Evolutionary conservation across 2,888 invertebrate species (phyloP).

Genomic region (Philereme transversata): DNA sequence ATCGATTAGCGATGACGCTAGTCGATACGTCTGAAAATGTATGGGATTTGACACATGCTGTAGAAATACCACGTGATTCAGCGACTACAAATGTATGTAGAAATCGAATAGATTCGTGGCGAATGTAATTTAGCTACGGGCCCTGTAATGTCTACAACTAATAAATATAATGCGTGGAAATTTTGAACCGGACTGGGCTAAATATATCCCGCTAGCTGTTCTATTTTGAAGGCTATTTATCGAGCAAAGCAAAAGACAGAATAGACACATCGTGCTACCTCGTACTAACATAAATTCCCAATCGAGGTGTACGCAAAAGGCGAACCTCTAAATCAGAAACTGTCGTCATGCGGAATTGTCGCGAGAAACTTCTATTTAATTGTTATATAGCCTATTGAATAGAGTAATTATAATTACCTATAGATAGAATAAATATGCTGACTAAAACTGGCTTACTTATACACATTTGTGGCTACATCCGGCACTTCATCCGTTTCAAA

Average conservation of each 20-base stretch:
- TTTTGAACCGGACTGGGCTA: no score
- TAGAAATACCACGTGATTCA: no score
- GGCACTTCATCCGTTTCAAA: neutral
- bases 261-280: constrained; percentile 14
- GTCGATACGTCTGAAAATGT: no score
- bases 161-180: no score
- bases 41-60: no score
- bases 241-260: constrained; percentile 7
- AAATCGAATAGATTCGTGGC: no score
- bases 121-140: no score
- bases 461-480: neutral
- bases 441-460: neutral
- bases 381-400: neutral
- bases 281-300: constrained; percentile 13
- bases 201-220: neutral
- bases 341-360: constrained; percentile 1
- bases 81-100: no score
- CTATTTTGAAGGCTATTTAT: constrained; percentile 17
- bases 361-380: neutral
- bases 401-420: neutral
- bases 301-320: constrained; percentile 7
- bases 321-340: constrained; percentile 10
- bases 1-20: no score
- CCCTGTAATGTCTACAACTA: no score
- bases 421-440: neutral